A percentile compares a stretch with the other conserved stretches of the same genome.
Conservation (phyloP, 2,113 vertebrate genomes). For the Neogale vison region DNA sequence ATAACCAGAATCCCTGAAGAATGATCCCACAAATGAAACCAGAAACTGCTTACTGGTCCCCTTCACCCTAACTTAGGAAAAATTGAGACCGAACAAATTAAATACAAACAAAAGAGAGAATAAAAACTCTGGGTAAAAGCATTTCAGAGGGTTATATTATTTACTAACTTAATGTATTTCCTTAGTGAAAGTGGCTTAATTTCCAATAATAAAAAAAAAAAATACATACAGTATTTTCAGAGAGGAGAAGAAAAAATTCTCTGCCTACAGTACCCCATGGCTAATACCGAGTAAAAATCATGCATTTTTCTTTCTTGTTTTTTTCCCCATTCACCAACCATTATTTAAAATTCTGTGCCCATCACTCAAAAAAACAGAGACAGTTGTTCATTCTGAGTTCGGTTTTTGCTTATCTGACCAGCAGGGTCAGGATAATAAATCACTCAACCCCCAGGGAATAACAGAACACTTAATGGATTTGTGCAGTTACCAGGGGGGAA, state of each 20-base stretch:
- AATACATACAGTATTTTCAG: constrained; percentile 56
- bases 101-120: not conserved
- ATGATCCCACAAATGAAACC: not conserved
- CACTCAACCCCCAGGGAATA: constrained; percentile 65
- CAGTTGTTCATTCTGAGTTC: constrained; percentile 47
- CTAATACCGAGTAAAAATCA: not conserved
- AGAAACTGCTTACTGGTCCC: not conserved
- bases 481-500: not conserved
- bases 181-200: constrained; percentile 56
- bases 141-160: not conserved
- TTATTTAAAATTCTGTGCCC: constrained; percentile 69
- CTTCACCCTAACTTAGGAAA: not conserved
- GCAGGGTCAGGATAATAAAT: constrained; percentile 71
- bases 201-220: constrained; percentile 35
- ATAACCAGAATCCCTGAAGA: not conserved
- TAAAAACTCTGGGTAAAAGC: not conserved
- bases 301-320: constrained; percentile 55
- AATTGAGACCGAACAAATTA: constrained; percentile 14
- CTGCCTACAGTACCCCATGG: not conserved
- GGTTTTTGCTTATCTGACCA: constrained; percentile 66
- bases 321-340: not conserved
- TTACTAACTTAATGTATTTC: constrained; percentile 45
- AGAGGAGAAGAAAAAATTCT: constrained; percentile 14
- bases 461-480: constrained; percentile 63
- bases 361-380: constrained; percentile 48